These are phyloP conservation scores for Mallotus villosus DNA, from an alignment of 2,797 vertebrate species.

Conservation along the genomic window DNA sequence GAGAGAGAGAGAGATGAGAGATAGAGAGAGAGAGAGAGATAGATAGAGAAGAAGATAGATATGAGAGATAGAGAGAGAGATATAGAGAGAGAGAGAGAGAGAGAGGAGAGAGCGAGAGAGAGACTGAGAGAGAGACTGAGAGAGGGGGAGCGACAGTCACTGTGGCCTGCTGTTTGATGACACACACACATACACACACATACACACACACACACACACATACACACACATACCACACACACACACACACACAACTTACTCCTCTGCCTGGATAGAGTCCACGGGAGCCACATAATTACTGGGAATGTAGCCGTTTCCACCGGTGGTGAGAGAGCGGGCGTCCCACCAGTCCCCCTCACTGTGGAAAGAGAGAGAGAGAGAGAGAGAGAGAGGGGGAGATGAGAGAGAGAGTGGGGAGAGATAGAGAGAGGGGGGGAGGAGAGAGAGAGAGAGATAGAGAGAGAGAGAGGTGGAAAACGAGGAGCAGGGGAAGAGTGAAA, in stretches of 20 bases:
- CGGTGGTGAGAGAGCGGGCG: conserved; percentile 91
- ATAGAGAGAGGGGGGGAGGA: conserved; percentile 8
- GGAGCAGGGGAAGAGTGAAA: too few species aligned
- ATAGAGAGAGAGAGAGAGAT: too few species aligned
- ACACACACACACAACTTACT: conserved; percentile 70
- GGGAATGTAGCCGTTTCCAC: conserved; percentile 95
- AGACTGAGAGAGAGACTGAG: not conserved
- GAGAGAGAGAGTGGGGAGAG: conserved; percentile 7
- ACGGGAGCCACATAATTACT: conserved; percentile 98
- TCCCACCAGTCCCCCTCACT: conserved; percentile 99
- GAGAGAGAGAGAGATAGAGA: conserved; percentile 14
- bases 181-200: not conserved
- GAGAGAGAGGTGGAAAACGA: conserved; percentile 23
- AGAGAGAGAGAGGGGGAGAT: conserved; percentile 18
- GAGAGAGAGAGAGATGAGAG: too few species aligned
- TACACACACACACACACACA: not conserved
- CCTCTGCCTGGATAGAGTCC: conserved; percentile 97
- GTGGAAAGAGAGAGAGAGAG: conserved; percentile 56
- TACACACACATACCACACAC: not conserved
- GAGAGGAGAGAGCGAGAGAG: not conserved
- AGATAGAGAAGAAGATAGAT: too few species aligned
- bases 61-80: too few species aligned
- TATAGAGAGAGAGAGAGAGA: too few species aligned
- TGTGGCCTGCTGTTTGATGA: conserved; percentile 7
- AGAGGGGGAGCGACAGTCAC: not conserved